These are phyloP conservation scores for Oncopodura yosiiana DNA, from an alignment of 1,140 invertebrate species.

Conservation along the genomic window DNA sequence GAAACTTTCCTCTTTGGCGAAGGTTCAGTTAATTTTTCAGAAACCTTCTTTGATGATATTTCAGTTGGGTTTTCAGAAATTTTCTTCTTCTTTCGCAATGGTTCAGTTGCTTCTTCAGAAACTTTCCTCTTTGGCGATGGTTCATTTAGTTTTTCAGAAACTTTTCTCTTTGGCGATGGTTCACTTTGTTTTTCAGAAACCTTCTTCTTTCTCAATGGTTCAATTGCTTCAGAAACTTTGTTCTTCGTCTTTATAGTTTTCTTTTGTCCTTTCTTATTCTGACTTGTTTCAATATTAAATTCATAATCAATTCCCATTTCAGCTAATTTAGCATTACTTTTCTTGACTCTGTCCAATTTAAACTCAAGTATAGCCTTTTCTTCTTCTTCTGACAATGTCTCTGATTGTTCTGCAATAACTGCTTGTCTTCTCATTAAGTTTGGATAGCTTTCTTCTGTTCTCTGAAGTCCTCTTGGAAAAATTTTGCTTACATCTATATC, in stretches of 20 bases:
- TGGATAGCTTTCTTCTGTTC: constrained; percentile 25
- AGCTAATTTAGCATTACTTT: constrained; percentile 20
- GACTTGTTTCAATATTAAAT: not conserved
- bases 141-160: not conserved
- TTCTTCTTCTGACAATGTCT: constrained; percentile 16
- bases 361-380: constrained; percentile 4
- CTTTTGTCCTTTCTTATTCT: not conserved
- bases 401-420: constrained; percentile 5
- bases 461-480: constrained; percentile 18
- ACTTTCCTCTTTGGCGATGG: not conserved
- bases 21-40: not conserved
- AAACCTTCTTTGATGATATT: not conserved
- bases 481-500: constrained; percentile 23
- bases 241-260: not conserved
- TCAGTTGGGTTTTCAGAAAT: not conserved
- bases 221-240: not conserved
- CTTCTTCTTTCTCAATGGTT: not conserved
- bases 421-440: constrained; percentile 11
- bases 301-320: constrained; percentile 32
- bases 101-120: too few species aligned
- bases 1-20: not conserved
- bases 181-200: not conserved
- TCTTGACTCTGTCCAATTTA: constrained; percentile 16
- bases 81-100: not conserved
- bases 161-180: not conserved